Evolutionary conservation across 2,888 invertebrate species (phyloP).

Genomic region (Cheilosia urbana): DNA sequence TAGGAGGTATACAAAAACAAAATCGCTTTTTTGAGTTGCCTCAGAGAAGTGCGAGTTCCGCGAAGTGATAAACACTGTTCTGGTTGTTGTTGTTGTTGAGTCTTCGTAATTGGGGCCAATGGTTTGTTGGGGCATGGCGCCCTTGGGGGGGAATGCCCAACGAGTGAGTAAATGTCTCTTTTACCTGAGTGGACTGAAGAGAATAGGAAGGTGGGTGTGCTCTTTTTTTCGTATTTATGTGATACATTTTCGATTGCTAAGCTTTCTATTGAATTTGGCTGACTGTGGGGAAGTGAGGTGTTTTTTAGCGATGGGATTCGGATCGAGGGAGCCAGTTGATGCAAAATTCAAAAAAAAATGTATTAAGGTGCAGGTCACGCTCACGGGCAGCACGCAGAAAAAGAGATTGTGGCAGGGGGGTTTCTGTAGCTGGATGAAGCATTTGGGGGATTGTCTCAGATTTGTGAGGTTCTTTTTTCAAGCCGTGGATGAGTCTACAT

Average conservation of each 20-base stretch:
- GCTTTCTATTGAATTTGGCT: constrained; percentile 43
- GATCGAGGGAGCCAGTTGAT: constrained; percentile 25
- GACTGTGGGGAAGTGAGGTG: constrained; percentile 17
- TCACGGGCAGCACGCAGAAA: not conserved
- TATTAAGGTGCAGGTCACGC: not conserved
- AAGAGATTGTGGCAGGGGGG: too few species aligned
- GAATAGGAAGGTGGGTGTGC: constrained; percentile 28
- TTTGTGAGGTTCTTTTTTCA: too few species aligned
- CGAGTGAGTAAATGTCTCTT: constrained; percentile 21
- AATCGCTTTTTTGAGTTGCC: constrained; percentile 16
- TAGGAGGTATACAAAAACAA: constrained; percentile 12
- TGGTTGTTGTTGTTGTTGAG: not conserved
- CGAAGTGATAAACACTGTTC: constrained; percentile 28
- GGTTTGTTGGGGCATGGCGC: not conserved
- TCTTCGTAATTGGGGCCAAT: constrained; percentile 3
- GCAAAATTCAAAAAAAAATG: constrained; percentile 10
- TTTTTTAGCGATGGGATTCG: constrained; percentile 15
- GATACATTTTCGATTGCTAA: constrained; percentile 1
- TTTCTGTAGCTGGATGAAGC: too few species aligned
- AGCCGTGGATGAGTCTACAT: too few species aligned
- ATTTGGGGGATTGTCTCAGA: too few species aligned
- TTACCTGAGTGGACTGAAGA: constrained; percentile 14
- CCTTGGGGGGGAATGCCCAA: too few species aligned
- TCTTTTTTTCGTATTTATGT: constrained; percentile 15
- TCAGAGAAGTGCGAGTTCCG: constrained; percentile 49